These are phyloP conservation scores for Gymnobelideus leadbeateri DNA, from an alignment of 2,113 vertebrate species.

Conservation along the genomic window DNA sequence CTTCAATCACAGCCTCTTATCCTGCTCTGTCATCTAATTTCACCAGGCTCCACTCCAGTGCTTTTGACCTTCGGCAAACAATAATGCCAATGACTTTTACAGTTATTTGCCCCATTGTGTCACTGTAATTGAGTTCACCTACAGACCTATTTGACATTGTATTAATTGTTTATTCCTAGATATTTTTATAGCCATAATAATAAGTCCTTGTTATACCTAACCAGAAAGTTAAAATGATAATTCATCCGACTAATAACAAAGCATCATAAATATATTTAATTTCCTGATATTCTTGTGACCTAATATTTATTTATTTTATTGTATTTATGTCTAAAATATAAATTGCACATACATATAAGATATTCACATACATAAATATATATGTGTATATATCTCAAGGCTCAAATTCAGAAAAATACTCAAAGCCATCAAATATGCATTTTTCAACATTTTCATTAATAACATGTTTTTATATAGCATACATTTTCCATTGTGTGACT, in stretches of 20 bases:
- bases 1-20: conserved; percentile 82
- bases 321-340: conserved; percentile 28
- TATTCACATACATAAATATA: background rate
- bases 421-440: background rate
- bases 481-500: background rate
- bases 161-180: conserved; percentile 65
- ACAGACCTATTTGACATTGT: conserved; percentile 74
- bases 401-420: background rate
- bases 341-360: background rate
- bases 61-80: conserved; percentile 86
- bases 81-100: conserved; percentile 84
- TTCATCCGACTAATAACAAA: conserved; percentile 26
- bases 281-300: conserved; percentile 14
- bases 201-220: conserved; percentile 58
- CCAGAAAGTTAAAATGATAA: conserved; percentile 48
- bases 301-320: conserved; percentile 30
- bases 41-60: conserved; percentile 80
- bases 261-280: background rate
- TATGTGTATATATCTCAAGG: background rate
- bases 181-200: conserved; percentile 29
- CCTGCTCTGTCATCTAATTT: conserved; percentile 85
- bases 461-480: background rate
- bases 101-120: conserved; percentile 82
- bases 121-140: conserved; percentile 79
- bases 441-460: background rate